Evolutionary conservation across 2,888 invertebrate species (phyloP).

Genomic region (Spodoptera littoralis): DNA sequence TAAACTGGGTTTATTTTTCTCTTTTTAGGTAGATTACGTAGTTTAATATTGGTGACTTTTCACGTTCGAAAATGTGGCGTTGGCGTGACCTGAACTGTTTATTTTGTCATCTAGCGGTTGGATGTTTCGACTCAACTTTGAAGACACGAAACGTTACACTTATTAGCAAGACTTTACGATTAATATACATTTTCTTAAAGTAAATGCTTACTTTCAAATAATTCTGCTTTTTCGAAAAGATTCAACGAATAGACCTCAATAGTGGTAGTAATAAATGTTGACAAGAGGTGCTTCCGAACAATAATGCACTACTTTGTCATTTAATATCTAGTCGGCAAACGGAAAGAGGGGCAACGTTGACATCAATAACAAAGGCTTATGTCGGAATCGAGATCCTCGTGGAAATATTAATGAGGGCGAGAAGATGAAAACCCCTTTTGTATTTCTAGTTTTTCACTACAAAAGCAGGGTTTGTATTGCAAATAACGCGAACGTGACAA

Average conservation of each 20-base stretch:
- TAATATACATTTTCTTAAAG: not conserved
- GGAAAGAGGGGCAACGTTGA: constrained; percentile 39
- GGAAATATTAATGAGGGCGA: constrained; percentile 50
- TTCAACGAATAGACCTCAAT: constrained; percentile 9
- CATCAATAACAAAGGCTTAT: constrained; percentile 51
- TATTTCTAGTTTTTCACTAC: constrained; percentile 39
- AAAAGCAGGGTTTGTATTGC: constrained; percentile 45
- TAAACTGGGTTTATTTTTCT: constrained; percentile 10
- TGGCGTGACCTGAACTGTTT: too few species aligned
- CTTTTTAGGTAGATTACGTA: not conserved
- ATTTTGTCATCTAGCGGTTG: too few species aligned
- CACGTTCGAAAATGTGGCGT: not conserved
- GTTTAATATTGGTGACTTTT: constrained; percentile 1
- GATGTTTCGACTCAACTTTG: too few species aligned
- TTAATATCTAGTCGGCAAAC: constrained; percentile 31
- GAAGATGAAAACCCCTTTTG: constrained; percentile 51
- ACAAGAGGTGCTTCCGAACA: constrained; percentile 42
- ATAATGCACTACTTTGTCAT: constrained; percentile 42
- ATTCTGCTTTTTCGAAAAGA: not conserved
- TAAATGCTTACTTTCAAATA: not conserved
- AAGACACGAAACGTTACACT: too few species aligned
- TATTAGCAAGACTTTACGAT: too few species aligned
- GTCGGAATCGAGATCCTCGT: constrained; percentile 29
- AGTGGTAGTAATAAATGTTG: constrained; percentile 39
- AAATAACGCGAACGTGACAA: constrained; percentile 55